Percentiles rank a stretch among this genome's conserved stretches.
Conservation (phyloP, 35 echinoderm and acorn worm genomes). For the Antedon bifida region DNA sequence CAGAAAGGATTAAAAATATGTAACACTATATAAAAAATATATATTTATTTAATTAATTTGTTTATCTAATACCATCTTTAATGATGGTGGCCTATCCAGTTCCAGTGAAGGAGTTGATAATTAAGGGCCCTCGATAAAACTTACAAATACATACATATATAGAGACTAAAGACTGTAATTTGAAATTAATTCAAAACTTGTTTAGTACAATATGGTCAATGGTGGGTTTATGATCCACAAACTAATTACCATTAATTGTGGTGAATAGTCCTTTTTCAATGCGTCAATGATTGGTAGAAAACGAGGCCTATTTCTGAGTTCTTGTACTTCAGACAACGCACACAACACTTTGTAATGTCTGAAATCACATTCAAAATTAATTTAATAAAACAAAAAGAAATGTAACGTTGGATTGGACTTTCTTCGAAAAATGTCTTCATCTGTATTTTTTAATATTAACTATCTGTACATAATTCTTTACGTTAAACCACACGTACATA, state of each 20-base stretch:
- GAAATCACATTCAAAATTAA: background rate
- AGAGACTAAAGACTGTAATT: too few relatives aligned
- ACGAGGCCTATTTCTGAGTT: slow-evolving; percentile 37
- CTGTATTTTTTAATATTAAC: background rate
- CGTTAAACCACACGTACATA: too few relatives aligned
- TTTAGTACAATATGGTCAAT: too few relatives aligned
- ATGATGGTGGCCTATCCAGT: too few relatives aligned
- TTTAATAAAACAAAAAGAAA: background rate
- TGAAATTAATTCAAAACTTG: too few relatives aligned
- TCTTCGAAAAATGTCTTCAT: background rate
- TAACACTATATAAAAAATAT: background rate
- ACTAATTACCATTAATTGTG: slow-evolving; percentile 61
- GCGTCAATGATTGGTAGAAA: slow-evolving; percentile 89
- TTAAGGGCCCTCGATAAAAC: too few relatives aligned
- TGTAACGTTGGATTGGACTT: background rate
- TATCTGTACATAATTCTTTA: background rate
- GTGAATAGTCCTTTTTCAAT: slow-evolving; percentile 58
- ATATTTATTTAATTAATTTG: background rate
- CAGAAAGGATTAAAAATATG: too few relatives aligned
- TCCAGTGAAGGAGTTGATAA: too few relatives aligned
- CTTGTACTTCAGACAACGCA: slow-evolving; percentile 80
- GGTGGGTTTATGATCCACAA: too few relatives aligned
- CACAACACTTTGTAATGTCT: slow-evolving; percentile 62
- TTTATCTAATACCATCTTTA: too few relatives aligned
- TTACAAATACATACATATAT: too few relatives aligned